Base-by-base conservation (phyloP, 2,113 vertebrate genomes). In the Ranitomeya variabilis region DNA sequence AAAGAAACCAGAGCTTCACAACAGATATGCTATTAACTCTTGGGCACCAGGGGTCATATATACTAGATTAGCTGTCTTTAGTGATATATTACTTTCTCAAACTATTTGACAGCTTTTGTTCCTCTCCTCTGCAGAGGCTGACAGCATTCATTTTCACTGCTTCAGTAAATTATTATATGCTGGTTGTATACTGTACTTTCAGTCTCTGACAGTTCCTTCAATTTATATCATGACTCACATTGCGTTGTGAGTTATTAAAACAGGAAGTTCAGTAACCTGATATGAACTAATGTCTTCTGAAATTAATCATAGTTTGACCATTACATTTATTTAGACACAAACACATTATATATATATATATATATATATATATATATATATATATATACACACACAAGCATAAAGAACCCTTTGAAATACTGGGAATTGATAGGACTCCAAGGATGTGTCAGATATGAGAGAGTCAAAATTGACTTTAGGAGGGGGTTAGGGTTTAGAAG, bases 11-110 rank as follows among this genome's bases (percentile, higher is more conserved):
- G 74, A 90, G 84, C 52, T 90, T 84, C 19, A 67, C 78, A 90
- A 71, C 80, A 91, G 82, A 77, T 86, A 91, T 90, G 89, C 84
- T 92, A 92, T 93, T 92, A 92, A 94, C 92, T 92, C 86, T 90
- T 90, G 92, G 90, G 89, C 91, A 92, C 55, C 91, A 90, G 89
- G 89, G 93, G 91, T 91, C 91, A 92, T 89, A 83, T 87, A 74
- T 92, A 91, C 90, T 92, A 94, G 93, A 93, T 94, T 94, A 94
- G 93, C 92, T 93, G 92, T 94, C 93, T 91, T 93, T 91, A 92
- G 90, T 94, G 93, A 94, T 94, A 94, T 92, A 94, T 94, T 94
- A 94, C 93, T 90, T 92, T 93, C 91, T 93, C 91, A 90, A 87
- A 37, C 90, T 91, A 92, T 0, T 0, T 93, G 93, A 93, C 93